Evolutionary conservation across 2,797 vertebrate species (phyloP), one percentile per base, ranked within the genome.

Genomic region (Benthosema pterotum): DNA sequence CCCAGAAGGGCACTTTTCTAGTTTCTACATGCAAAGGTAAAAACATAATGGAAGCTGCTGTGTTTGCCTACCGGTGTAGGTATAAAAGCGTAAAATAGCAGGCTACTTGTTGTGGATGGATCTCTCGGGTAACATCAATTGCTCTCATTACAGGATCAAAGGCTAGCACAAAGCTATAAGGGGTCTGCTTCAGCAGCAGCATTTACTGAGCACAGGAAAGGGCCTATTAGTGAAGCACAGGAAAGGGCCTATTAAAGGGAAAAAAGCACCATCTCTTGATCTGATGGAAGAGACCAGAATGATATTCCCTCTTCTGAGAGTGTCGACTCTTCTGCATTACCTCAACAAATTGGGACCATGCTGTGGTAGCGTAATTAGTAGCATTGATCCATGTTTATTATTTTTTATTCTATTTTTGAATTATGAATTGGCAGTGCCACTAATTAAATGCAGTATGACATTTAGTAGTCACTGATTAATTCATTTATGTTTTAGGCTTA

Each of bases 101-200:
- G 22, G 22, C 22, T 25, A 25, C 3, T 25, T 25, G 22, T 25
- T 25, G 3, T 25, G 22, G 22, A 25, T 25, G 3, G 22, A 25
- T 25, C 22, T 5, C 22, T 25, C 22, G 22, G 22, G 22, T 25
- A 25, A 25, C 22, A 25, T 25, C 5, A 22, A 25, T 25, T 53
- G 49, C 59, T 25, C 47, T 13, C 47, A 67, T 58, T 58, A 49
- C 12, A 55, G 13, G 45, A 67, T 50, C 42, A 58, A 65, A 63
- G 19, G 49, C 43, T 32, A 63, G 38, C 38, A 50, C 6, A 45
- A 63, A 56, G 42, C 43, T 14, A 45, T 60, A 59, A 51, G 22
- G 28, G 42, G 16, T 52, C 28, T 28, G 14, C 53, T 42, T 22
- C 12, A 43, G 15, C 32, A 17, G 22, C 46, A 56, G 13, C 15